phyloP scores from a whole-genome alignment of 2,888 invertebrate genomes.

The Archips crataeganus region DNA sequence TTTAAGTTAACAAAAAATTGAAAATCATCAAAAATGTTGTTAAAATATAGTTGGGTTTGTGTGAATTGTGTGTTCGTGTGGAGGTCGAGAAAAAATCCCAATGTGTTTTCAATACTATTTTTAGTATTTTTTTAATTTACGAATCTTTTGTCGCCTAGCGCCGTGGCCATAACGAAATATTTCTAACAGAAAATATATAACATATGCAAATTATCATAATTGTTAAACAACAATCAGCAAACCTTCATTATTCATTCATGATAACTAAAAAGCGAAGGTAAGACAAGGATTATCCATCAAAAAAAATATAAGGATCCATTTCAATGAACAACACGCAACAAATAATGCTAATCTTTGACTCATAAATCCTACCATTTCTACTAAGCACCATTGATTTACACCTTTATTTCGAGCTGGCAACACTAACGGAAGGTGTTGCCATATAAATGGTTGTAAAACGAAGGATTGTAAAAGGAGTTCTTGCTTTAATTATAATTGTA shows the following conservation, averaged over 20 bases:
- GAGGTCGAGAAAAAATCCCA: too few species aligned
- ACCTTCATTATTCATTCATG: not conserved
- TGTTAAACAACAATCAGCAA: not conserved
- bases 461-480: slow-evolving; percentile 35
- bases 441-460: slow-evolving; percentile 40
- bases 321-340: slow-evolving; percentile 32
- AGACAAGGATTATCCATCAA: not conserved
- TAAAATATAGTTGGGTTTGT: too few species aligned
- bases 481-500: slow-evolving; percentile 19
- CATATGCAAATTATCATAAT: too few species aligned
- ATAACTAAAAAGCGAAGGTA: not conserved
- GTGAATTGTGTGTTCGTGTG: too few species aligned
- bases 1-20: too few species aligned
- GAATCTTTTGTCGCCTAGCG: too few species aligned
- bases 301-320: not conserved
- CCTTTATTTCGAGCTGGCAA: slow-evolving; percentile 32
- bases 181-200: too few species aligned
- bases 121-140: too few species aligned
- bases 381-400: slow-evolving; percentile 41
- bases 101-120: too few species aligned
- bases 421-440: slow-evolving; percentile 34
- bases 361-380: slow-evolving; percentile 41
- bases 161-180: too few species aligned
- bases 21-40: too few species aligned
- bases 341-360: slow-evolving; percentile 36